These are phyloP conservation scores for Spinus pinus DNA, from an alignment of 2,797 vertebrate genomes.

Conservation along the genomic window DNA sequence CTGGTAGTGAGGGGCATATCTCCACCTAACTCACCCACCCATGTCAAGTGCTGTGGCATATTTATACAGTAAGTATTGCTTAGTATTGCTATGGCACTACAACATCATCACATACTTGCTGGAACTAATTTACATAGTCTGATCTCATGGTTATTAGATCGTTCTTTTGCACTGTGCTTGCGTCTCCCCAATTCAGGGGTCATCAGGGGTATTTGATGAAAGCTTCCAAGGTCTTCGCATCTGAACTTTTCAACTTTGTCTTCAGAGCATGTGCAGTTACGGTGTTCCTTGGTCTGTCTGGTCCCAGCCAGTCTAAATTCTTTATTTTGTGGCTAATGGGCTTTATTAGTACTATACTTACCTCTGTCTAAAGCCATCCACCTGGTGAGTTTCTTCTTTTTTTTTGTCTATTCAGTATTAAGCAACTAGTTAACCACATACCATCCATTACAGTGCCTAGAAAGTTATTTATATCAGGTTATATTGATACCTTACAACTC, in stretches of 20 bases:
- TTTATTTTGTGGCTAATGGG: not conserved
- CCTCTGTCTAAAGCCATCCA: not conserved
- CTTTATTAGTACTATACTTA: not conserved
- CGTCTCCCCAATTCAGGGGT: accelerated
- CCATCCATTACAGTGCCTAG: no score
- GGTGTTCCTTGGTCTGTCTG: not conserved
- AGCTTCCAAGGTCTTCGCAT: accelerated
- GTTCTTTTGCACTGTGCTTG: not conserved
- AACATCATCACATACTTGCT: accelerated
- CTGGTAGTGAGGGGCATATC: not conserved
- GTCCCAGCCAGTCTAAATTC: not conserved
- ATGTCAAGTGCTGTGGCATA: not conserved
- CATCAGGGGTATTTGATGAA: accelerated
- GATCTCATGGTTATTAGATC: not conserved
- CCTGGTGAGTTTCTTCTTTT: not conserved
- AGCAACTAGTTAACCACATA: not conserved
- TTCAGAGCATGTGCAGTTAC: accelerated
- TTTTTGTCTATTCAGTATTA: not conserved
- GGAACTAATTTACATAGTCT: not conserved
- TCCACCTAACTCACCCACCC: not conserved
- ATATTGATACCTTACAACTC: not conserved
- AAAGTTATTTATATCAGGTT: not conserved
- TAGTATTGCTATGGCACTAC: not conserved
- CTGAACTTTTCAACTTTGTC: not conserved
- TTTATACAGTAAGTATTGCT: not conserved